These are phyloP conservation scores for Willowsia nigromaculata DNA, from an alignment of 2,888 invertebrate species.

Conservation along the genomic window DNA sequence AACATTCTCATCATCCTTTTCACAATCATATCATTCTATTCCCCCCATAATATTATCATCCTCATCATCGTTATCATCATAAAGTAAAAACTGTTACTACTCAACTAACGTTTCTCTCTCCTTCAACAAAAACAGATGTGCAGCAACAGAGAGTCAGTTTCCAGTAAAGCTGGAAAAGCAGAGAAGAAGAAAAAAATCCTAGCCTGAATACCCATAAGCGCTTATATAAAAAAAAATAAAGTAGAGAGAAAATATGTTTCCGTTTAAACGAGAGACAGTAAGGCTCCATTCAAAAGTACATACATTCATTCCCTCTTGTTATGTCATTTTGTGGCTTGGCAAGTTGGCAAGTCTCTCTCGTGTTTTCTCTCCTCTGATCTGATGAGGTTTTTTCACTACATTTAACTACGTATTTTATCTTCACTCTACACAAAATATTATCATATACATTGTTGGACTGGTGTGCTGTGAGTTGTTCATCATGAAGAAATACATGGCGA, in stretches of 20 bases:
- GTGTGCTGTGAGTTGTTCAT: background rate
- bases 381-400: slow-evolving; percentile 64
- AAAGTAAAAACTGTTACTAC: background rate
- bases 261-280: slow-evolving; percentile 35
- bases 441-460: background rate
- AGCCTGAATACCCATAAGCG: no score
- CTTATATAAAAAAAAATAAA: no score
- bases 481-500: slow-evolving; percentile 7
- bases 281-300: slow-evolving; percentile 13
- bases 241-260: slow-evolving; percentile 21
- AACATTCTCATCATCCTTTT: background rate
- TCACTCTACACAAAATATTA: no score
- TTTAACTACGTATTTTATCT: slow-evolving; percentile 57
- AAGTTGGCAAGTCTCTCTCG: slow-evolving; percentile 24
- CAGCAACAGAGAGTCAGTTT: no score
- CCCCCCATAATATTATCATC: background rate
- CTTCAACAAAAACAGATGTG: slow-evolving; percentile 42
- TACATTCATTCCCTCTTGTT: background rate
- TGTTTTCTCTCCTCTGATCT: no score
- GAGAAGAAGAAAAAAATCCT: no score
- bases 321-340: slow-evolving; percentile 43
- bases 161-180: no score
- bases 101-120: background rate
- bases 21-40: slow-evolving; percentile 12
- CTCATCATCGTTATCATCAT: slow-evolving; percentile 5